phyloP scores from a whole-genome alignment of 1,140 invertebrate species.

The Archivesica marissinica region DNA sequence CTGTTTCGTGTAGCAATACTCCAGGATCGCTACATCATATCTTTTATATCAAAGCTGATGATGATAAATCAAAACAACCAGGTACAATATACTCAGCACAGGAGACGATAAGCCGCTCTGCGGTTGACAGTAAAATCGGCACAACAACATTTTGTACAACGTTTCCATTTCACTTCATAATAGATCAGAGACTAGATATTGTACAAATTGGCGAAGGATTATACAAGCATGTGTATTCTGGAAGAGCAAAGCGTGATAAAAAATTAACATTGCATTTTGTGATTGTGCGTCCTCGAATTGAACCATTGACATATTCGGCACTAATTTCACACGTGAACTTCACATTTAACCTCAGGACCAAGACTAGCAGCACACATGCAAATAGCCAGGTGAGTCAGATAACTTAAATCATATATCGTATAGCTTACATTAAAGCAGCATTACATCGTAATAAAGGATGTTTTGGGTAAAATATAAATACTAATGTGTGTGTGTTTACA shows the following conservation, averaged over 20 bases:
- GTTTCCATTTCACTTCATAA: conserved; percentile 98
- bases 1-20: conserved; percentile 67
- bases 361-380: conserved; percentile 4
- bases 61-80: conserved; percentile 45
- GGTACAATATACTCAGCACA: conserved; percentile 62
- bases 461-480: too few species aligned
- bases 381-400: conserved; percentile 18
- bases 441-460: too few species aligned
- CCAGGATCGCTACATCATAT: conserved; percentile 73
- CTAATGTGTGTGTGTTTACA: too few species aligned
- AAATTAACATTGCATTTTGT: conserved; percentile 71
- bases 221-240: conserved; percentile 73
- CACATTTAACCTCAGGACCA: conserved; percentile 75
- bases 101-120: conserved; percentile 63
- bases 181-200: conserved; percentile 93
- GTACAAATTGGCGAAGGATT: conserved; percentile 89
- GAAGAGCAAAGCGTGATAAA: conserved; percentile 63
- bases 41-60: conserved; percentile 68
- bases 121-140: conserved; percentile 75
- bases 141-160: conserved; percentile 93
- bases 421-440: too few species aligned
- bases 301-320: conserved; percentile 73
- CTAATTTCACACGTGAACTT: conserved; percentile 79
- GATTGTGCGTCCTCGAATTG: conserved; percentile 72
- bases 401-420: not conserved